phyloP scores from a whole-genome alignment of 2,888 invertebrate species.

The Podotricha telesiphe region DNA sequence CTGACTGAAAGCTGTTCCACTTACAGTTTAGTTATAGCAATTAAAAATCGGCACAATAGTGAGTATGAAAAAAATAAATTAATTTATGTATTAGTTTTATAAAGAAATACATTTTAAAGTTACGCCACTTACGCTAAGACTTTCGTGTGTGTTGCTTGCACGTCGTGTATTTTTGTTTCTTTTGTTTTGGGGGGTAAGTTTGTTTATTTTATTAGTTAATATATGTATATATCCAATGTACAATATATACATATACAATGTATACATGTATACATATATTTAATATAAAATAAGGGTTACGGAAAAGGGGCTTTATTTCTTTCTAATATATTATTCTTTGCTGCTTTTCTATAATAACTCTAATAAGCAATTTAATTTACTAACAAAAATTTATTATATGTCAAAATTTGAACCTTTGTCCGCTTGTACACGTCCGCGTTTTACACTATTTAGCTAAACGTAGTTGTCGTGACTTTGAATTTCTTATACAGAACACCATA shows the following conservation, averaged over 20 bases:
- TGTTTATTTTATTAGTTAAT: conserved; percentile 23
- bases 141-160: conserved; percentile 26
- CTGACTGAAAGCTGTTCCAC: too few species aligned
- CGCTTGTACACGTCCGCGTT: not conserved
- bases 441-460: not conserved
- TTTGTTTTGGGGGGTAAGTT: conserved; percentile 30
- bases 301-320: not conserved
- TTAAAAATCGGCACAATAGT: too few species aligned
- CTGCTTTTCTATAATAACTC: not conserved
- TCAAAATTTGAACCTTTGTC: not conserved
- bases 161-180: conserved; percentile 24
- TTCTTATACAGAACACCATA: not conserved
- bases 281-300: not conserved
- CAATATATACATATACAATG: too few species aligned
- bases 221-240: not conserved
- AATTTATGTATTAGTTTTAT: too few species aligned
- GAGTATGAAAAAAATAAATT: too few species aligned
- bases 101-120: not conserved
- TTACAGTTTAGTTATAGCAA: too few species aligned
- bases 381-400: not conserved
- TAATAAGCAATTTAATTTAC: not conserved
- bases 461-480: not conserved
- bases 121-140: conserved; percentile 20
- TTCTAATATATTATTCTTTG: not conserved
- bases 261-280: not conserved